Conservation (phyloP, 2,888 invertebrate species). For the Ellobium chinense region DNA sequence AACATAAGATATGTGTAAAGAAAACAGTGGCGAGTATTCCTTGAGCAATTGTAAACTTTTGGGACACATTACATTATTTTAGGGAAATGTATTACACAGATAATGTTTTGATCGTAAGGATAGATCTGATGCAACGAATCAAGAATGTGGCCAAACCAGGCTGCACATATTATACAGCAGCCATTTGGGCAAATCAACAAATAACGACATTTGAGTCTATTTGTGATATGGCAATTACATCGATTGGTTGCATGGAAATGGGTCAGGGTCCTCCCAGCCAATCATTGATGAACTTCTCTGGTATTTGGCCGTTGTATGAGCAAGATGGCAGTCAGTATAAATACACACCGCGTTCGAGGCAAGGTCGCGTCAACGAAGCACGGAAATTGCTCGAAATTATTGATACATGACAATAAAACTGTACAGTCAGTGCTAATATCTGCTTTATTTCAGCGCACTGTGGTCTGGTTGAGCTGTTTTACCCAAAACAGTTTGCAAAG, state of each 20-base stretch:
- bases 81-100: too few species aligned
- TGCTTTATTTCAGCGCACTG: neutral
- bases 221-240: slow-evolving; percentile 26
- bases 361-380: slow-evolving; percentile 60
- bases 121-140: too few species aligned
- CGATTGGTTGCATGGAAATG: slow-evolving; percentile 24
- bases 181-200: too few species aligned
- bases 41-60: too few species aligned
- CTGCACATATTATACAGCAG: neutral
- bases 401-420: neutral
- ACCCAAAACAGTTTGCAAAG: too few species aligned
- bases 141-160: neutral
- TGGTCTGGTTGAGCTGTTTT: too few species aligned
- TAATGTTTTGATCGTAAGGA: too few species aligned
- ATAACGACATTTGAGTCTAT: slow-evolving; percentile 8
- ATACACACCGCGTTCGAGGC: slow-evolving; percentile 86
- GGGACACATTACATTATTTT: too few species aligned
- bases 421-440: neutral
- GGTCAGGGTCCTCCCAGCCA: slow-evolving; percentile 48
- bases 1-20: too few species aligned
- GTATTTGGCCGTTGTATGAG: slow-evolving; percentile 76
- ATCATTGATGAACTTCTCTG: slow-evolving; percentile 58
- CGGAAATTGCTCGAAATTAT: neutral
- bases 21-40: too few species aligned
- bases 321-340: slow-evolving; percentile 99